Evolutionary conservation across 2,113 vertebrate genomes (phyloP).

Genomic region (Typhlomys cinereus): DNA sequence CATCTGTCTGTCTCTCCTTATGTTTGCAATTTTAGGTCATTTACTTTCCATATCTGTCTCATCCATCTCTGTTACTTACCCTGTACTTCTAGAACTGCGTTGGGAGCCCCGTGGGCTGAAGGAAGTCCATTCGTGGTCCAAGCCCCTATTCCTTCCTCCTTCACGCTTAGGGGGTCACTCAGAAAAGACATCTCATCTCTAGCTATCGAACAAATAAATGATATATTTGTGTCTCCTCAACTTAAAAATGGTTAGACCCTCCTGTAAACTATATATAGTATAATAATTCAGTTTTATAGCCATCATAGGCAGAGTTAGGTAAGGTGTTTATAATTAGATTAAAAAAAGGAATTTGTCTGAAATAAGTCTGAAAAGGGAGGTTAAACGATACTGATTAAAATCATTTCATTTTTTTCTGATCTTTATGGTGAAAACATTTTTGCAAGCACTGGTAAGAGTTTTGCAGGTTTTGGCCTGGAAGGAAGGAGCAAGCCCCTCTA

Average conservation of each 20-base stretch:
- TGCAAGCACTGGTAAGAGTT: conserved; percentile 44
- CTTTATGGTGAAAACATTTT: conserved; percentile 46
- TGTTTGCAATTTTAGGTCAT: not conserved
- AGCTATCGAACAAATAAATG: not conserved
- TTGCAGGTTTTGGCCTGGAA: conserved; percentile 62
- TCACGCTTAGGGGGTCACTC: not conserved
- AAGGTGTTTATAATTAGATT: conserved; percentile 31
- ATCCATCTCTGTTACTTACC: not conserved
- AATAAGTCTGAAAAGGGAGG: not conserved
- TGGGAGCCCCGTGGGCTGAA: not conserved
- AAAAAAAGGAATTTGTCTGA: too few relatives aligned
- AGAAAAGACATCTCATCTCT: not conserved
- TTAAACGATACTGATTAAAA: conserved; percentile 12
- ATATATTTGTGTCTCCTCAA: not conserved
- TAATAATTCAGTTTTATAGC: not conserved
- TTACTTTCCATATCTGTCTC: not conserved
- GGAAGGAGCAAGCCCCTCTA: conserved; percentile 51
- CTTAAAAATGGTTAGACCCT: not conserved
- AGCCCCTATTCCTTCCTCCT: not conserved
- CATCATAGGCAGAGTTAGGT: not conserved
- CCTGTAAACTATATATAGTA: not conserved
- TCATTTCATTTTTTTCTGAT: conserved; percentile 39
- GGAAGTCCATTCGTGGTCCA: not conserved
- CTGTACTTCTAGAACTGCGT: not conserved
- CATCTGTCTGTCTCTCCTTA: not conserved